Evolutionary conservation across 2,113 vertebrate genomes (phyloP).

Genomic region (Muntiacus reevesi): DNA sequence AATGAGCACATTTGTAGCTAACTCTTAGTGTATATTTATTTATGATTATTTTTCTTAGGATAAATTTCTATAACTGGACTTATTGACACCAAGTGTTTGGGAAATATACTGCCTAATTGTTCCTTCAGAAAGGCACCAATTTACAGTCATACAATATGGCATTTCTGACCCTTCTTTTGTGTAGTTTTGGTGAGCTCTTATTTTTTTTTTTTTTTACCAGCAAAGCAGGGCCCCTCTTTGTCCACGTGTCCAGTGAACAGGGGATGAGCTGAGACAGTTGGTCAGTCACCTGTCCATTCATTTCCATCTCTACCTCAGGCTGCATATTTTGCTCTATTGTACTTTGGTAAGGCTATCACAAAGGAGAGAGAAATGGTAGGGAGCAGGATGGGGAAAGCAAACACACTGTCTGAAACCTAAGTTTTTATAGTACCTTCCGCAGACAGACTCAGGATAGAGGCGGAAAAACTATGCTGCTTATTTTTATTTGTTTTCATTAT

Average conservation of each 20-base stretch:
- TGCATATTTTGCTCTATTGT: neutral
- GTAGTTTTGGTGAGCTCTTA: neutral
- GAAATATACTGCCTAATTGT: neutral
- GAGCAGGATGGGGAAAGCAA: neutral
- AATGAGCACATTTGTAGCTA: neutral
- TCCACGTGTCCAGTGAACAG: neutral
- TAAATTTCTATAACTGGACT: neutral
- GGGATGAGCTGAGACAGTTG: neutral
- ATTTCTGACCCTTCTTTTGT: conserved; percentile 8
- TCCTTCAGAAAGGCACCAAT: neutral
- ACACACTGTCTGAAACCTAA: neutral
- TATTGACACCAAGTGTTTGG: neutral
- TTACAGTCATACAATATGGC: neutral
- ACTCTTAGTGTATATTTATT: neutral
- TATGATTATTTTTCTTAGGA: neutral
- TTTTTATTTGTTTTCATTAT: neutral
- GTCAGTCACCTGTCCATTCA: neutral
- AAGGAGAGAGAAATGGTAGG: neutral
- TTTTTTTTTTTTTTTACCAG: neutral
- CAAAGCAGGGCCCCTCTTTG: neutral
- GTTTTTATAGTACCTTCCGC: neutral
- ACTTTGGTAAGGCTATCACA: neutral
- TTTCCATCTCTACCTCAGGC: neutral
- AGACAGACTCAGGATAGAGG: neutral
- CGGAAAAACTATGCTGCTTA: neutral